Base-by-base conservation (phyloP, 2,113 vertebrate species). In the Melanerpes aurifrons region DNA sequence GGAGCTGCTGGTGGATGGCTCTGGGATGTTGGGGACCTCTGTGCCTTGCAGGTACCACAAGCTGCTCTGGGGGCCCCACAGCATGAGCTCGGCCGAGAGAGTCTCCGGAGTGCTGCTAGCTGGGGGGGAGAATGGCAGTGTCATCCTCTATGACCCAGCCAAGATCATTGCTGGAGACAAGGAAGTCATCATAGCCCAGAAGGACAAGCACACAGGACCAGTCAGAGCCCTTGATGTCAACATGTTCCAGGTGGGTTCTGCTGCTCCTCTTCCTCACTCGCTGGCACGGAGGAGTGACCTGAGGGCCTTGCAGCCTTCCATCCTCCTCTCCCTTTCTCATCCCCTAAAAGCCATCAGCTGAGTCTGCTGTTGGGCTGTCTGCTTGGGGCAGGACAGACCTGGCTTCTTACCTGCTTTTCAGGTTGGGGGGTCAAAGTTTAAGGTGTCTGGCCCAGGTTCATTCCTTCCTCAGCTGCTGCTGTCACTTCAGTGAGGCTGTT, bases 151-250 rank as follows among this genome's bases (percentile, higher is more conserved):
- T 31, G 98, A 99, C 93, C 98, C 99, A 9, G 98, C 98, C 21
- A 99, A 99, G 97, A 98, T 99, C 97, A 95, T 99, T 48, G 97
- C 98, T 18, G 99, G 98, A 59, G 98, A 98, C 25, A 90, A 95
- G 20, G 98, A 99, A 18, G 99, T 99, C 64, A 90, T 99, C 74
- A 98, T 99, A n/a, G 96, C 98, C 20, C 98, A 99, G 96, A 99
- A 98, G 8, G 97, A 98, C 90, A 98, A 97, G 78, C 99, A 99
- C 95, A 98, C 98, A 0, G 99, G 99, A n/a, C 99, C 99, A 5
- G 99, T 99, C 29, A 98, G 98, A 97, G 99, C 98, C 0, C 97
- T 99, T 1, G 99, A 99, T 86, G 97, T 99, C 92, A 99, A 99
- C 95, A 97, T 98, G 15, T 99, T 99, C 91, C 99, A 99, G 97